Evolutionary conservation across 2,113 vertebrate species (phyloP).

Genomic region (Helogale parvula): DNA sequence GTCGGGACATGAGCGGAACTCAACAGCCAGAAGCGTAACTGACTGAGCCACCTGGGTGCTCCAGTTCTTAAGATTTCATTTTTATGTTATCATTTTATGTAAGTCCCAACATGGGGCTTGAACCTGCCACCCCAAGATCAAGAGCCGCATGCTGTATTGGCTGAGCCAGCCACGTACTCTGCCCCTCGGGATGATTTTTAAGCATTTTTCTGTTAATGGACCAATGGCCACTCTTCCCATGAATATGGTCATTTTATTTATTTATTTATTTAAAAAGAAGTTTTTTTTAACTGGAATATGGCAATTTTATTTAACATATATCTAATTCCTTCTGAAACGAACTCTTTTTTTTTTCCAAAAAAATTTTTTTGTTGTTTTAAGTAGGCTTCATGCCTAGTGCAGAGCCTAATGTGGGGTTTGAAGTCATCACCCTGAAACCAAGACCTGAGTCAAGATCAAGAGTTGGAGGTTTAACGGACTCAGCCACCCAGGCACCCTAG

Average conservation of each 20-base stretch:
- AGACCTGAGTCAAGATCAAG: no score
- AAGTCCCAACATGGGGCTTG: background rate
- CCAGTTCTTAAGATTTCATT: no score
- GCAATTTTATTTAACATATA: slow-evolving; percentile 35
- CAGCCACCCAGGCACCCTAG: background rate
- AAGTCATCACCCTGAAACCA: no score
- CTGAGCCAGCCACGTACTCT: background rate
- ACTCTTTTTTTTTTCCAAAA: background rate
- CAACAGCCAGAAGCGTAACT: no score
- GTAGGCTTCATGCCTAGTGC: no score
- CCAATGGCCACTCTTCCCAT: background rate
- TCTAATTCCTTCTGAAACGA: slow-evolving; percentile 9
- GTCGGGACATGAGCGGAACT: no score
- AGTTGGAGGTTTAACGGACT: no score
- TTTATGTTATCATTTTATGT: background rate
- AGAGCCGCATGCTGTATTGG: background rate
- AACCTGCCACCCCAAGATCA: background rate
- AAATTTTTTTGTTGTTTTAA: no score
- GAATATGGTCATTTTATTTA: background rate
- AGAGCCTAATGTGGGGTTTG: no score
- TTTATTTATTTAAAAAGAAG: background rate
- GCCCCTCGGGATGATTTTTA: background rate
- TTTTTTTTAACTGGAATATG: background rate
- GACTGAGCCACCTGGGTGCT: no score
- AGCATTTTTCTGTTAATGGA: slow-evolving; percentile 35